These are phyloP conservation scores for Heliothis peltigera DNA, from an alignment of 2,888 invertebrate species.

Conservation along the genomic window DNA sequence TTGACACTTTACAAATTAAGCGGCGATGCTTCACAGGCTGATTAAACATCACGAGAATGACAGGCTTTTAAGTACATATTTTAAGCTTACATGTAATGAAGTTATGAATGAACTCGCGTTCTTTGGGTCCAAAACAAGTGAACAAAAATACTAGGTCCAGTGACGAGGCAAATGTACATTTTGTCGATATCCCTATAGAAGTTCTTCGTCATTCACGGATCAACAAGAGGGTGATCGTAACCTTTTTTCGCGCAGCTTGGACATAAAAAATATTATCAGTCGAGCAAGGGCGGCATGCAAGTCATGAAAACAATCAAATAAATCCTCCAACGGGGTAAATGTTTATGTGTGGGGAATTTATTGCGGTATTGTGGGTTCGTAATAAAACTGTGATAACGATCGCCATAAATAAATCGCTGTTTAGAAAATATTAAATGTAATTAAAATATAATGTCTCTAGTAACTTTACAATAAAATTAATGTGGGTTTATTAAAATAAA, in stretches of 20 bases:
- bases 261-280: conserved; percentile 56
- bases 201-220: conserved; percentile 55
- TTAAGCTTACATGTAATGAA: conserved; percentile 35
- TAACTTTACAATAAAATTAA: conserved; percentile 19
- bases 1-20: conserved; percentile 78
- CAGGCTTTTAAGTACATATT: conserved; percentile 53
- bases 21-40: conserved; percentile 65
- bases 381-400: conserved; percentile 61
- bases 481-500: not conserved
- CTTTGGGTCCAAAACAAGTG: conserved; percentile 14
- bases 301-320: conserved; percentile 71
- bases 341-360: conserved; percentile 57
- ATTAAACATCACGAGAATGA: conserved; percentile 60
- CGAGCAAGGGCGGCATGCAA: conserved; percentile 59
- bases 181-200: conserved; percentile 39
- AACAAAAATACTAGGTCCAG: conserved; percentile 3
- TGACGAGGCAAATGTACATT: conserved; percentile 22
- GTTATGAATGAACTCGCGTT: conserved; percentile 30
- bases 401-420: conserved; percentile 49
- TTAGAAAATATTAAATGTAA: conserved; percentile 43
- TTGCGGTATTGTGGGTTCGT: conserved; percentile 52
- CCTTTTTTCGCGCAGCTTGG: conserved; percentile 44
- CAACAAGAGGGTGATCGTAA: conserved; percentile 47
- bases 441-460: conserved; percentile 37
- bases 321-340: conserved; percentile 58